Conservation (phyloP, 2,113 vertebrate genomes). For the Phylloscopus whistleri region DNA sequence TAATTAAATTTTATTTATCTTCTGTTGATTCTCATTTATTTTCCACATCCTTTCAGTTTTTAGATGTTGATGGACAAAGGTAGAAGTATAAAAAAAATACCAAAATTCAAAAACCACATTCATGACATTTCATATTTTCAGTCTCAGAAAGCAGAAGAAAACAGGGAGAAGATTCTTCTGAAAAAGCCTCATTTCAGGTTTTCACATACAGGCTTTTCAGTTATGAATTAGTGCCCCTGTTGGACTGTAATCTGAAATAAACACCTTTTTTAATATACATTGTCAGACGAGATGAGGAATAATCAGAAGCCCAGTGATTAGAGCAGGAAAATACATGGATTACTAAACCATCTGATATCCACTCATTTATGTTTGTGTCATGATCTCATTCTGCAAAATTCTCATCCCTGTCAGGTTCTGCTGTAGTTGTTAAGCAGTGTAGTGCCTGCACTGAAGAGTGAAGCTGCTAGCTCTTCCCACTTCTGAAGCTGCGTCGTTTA, state of each 20-base stretch:
- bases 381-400: constrained; percentile 1
- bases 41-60: not conserved
- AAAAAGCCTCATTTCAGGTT: not conserved
- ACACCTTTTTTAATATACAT: not conserved
- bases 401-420: not conserved
- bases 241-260: not conserved
- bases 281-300: not conserved
- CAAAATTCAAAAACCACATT: not conserved
- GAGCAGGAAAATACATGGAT: not conserved
- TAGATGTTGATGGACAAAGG: not conserved
- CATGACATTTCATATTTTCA: not conserved
- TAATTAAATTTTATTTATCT: not conserved
- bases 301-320: not conserved
- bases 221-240: not conserved
- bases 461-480: not conserved
- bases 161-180: not conserved
- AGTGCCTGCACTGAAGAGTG: not conserved
- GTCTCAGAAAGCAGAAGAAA: not conserved
- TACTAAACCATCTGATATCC: not conserved
- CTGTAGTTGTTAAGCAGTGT: not conserved
- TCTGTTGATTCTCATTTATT: not conserved
- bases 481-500: accelerated
- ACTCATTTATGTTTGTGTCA: not conserved
- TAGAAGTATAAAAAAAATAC: not conserved
- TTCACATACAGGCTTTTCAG: not conserved